Percentiles rank a stretch among this genome's conserved stretches.
phyloP scores from a whole-genome alignment of 2,113 vertebrate genomes.

The Gymnobelideus leadbeateri region DNA sequence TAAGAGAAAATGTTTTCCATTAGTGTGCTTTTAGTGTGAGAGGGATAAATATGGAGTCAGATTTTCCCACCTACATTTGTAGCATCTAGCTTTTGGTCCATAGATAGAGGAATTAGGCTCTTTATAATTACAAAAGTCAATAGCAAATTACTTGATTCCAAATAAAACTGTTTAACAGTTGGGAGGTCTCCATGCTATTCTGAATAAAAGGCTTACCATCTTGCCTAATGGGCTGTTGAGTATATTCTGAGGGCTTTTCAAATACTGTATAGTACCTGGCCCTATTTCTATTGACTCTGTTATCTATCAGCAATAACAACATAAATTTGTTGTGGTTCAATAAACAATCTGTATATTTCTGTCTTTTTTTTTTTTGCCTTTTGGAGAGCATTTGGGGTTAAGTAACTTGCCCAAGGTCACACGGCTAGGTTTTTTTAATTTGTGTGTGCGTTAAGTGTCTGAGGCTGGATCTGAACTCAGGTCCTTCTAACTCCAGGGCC shows the following conservation, averaged over 20 bases:
- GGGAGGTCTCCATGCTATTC: not conserved
- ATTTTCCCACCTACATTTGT: constrained; percentile 2
- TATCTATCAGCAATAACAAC: constrained; percentile 20
- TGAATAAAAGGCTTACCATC: not conserved
- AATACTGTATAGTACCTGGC: not conserved
- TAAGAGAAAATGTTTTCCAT: not conserved
- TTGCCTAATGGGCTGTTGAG: not conserved
- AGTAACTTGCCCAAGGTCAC: too few species aligned
- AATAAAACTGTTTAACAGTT: not conserved
- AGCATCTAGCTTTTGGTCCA: not conserved
- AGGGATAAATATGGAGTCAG: constrained; percentile 17
- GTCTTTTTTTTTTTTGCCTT: too few species aligned
- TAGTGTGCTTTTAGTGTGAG: not conserved
- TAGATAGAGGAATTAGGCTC: not conserved
- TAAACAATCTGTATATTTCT: constrained; percentile 2
- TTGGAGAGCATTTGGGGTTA: too few species aligned
- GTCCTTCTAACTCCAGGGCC: too few species aligned
- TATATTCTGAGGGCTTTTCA: not conserved
- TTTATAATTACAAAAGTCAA: not conserved
- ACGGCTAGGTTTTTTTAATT: too few species aligned
- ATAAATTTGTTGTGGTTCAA: not conserved
- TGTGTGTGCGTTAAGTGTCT: too few species aligned
- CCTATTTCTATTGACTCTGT: not conserved
- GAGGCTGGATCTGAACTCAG: too few species aligned
- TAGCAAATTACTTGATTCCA: constrained; percentile 5